phyloP scores from a whole-genome alignment of 1,140 invertebrate genomes.

The Sipha flava region DNA sequence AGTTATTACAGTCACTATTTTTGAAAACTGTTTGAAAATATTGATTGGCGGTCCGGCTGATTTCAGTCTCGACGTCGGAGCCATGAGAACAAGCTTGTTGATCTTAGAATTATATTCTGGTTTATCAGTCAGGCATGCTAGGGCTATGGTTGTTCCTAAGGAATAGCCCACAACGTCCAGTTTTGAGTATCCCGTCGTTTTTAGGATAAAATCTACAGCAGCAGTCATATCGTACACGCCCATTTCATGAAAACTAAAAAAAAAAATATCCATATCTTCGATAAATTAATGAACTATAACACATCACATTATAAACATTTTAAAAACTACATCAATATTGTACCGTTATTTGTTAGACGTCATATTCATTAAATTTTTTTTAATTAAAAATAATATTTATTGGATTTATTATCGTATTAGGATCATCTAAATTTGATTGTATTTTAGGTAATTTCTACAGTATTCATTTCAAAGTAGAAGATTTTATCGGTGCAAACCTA shows the following conservation, averaged over 20 bases:
- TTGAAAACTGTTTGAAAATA: not conserved
- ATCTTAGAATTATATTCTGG: conserved; percentile 52
- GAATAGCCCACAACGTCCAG: conserved; percentile 55
- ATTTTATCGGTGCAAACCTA: too few relatives aligned
- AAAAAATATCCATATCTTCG: not conserved
- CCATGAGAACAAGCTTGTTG: conserved; percentile 48
- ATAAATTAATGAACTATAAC: too few relatives aligned
- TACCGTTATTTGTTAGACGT: too few relatives aligned
- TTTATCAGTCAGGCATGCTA: conserved; percentile 45
- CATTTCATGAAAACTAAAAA: conserved; percentile 49
- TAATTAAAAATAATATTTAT: too few relatives aligned
- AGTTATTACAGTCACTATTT: not conserved
- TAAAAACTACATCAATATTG: too few relatives aligned
- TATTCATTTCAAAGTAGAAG: too few relatives aligned
- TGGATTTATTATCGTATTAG: too few relatives aligned
- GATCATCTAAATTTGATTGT: too few relatives aligned
- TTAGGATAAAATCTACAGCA: conserved; percentile 49
- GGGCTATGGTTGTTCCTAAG: conserved; percentile 55
- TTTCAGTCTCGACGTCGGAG: conserved; percentile 47
- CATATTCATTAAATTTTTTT: too few relatives aligned
- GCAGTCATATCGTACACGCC: conserved; percentile 53
- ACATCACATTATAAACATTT: too few relatives aligned
- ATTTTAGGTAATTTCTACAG: too few relatives aligned
- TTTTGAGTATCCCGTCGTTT: conserved; percentile 40
- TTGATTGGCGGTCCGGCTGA: not conserved